Percentiles rank a stretch among this genome's conserved stretches.
Conservation (phyloP, 2,797 vertebrate species). For the Paramormyrops hopkinsi region DNA sequence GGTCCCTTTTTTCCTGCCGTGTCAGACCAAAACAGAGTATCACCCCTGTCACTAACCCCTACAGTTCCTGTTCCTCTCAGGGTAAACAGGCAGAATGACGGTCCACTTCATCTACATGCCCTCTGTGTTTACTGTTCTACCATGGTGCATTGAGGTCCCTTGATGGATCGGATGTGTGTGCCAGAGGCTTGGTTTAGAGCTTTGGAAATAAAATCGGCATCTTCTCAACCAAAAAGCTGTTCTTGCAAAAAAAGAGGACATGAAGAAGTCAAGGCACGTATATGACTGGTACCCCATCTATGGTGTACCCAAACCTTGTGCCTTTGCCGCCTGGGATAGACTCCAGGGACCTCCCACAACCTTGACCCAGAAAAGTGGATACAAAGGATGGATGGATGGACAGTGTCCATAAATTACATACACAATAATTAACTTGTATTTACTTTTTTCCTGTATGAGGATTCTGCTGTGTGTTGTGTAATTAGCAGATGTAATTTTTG, state of each 20-base stretch:
- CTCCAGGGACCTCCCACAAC: not conserved
- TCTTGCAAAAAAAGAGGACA: not conserved
- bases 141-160: slow-evolving; percentile 51
- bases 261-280: not conserved
- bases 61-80: slow-evolving; percentile 43
- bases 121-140: slow-evolving; percentile 53
- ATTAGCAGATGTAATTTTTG: not conserved
- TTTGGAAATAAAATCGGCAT: not conserved
- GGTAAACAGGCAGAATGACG: slow-evolving; percentile 51
- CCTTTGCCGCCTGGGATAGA: not conserved
- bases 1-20: not conserved
- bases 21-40: slow-evolving; percentile 39
- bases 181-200: not conserved
- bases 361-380: not conserved
- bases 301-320: slow-evolving; percentile 44
- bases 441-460: not conserved
- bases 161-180: slow-evolving; percentile 48
- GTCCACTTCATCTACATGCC: slow-evolving; percentile 51
- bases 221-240: not conserved
- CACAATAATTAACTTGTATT: not conserved
- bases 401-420: not conserved
- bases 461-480: not conserved
- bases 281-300: not conserved
- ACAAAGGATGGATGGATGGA: not conserved
- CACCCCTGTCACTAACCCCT: slow-evolving; percentile 39